phyloP scores from a whole-genome alignment of 2,888 invertebrate species.

The Pteria penguin region DNA sequence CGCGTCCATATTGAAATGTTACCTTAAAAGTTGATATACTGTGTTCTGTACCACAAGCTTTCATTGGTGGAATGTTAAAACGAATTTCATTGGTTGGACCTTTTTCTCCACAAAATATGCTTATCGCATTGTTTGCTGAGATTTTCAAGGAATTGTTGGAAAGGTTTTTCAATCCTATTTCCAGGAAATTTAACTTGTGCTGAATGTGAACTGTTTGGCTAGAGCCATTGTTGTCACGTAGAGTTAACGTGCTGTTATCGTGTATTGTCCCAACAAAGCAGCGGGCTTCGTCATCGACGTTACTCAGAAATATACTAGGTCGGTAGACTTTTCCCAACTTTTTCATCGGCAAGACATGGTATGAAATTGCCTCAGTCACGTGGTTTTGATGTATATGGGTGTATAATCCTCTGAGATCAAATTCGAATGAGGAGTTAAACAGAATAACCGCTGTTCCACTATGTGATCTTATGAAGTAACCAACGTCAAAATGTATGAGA shows the following conservation, averaged over 20 bases:
- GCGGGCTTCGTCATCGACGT: neutral
- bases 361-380: neutral
- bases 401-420: neutral
- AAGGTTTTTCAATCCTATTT: neutral
- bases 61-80: neutral
- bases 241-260: neutral
- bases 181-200: neutral
- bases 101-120: neutral
- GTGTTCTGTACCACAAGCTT: neutral
- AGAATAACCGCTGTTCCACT: neutral
- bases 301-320: neutral
- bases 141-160: neutral
- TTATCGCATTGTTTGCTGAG: neutral
- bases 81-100: neutral
- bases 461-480: neutral
- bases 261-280: neutral
- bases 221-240: neutral
- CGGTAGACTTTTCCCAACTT: neutral
- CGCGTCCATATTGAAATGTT: neutral
- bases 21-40: neutral
- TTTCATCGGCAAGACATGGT: neutral
- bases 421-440: neutral
- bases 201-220: neutral
- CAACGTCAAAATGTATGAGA: neutral
- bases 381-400: neutral